Base-by-base conservation (phyloP, 2,888 invertebrate genomes). In the Orchesellides sinensis region DNA sequence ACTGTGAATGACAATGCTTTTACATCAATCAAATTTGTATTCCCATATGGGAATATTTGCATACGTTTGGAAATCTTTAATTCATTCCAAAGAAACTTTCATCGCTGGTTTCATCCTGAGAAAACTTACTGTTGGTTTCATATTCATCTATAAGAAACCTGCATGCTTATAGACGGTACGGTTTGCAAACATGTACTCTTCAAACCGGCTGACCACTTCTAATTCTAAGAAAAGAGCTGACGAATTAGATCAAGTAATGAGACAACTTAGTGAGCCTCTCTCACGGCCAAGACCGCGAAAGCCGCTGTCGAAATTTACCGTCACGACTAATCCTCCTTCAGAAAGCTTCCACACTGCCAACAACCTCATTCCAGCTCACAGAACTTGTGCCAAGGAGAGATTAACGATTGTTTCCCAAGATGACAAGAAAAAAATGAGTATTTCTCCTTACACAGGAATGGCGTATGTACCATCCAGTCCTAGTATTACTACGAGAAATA, bases 281-380 rank as follows among this genome's bases (percentile, higher is more conserved):
- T 32, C 25, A 32, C 25, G n/a, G 27, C 35, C 52, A 6, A 32
- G 75, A 19, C 49, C 69, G 29, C 78, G 78, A 12, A 78, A 69
- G 47, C 69, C 69, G 4, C 52, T 78, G 49, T 69, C 78, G 25
- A 78, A 61, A 70, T 78, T 78, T 63, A 69, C 69, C 25, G 1
- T 69, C 5, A 47, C 56, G 40, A 21, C 35, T 45, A 25, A 40
- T 59, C 56, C 27, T 65, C 14, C 61, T 5, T 35, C 35, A 35
- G 12, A 12, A 19, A 49, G 8, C 49, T 49, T 17, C 19, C 49
- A 21, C n/a, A 17, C 8, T 49, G 17, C 19, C 49, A n/a, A n/a
- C n/a, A n/a, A 21, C 49, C 49, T 49, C n/a, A 45, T 40, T 56
- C 75, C 75, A 65, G 75, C 75, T 40, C 45, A 75, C 49, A 65